phyloP scores from a whole-genome alignment of 2,888 invertebrate genomes.

The Scaptomyza flava region DNA sequence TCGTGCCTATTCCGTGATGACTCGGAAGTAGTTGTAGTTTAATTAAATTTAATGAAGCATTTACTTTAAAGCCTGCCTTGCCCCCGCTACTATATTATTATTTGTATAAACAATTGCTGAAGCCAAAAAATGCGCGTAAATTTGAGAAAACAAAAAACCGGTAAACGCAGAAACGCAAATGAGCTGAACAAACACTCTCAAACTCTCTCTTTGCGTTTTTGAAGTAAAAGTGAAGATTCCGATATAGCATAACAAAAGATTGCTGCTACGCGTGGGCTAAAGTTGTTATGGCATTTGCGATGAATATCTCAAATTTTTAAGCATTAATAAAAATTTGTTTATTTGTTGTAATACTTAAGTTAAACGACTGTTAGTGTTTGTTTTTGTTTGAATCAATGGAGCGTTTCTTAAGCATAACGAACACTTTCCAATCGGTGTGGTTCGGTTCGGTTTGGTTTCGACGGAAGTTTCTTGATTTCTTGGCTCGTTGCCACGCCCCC shows the following conservation, averaged over 20 bases:
- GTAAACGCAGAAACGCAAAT: constrained; percentile 49
- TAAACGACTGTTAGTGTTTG: constrained; percentile 12
- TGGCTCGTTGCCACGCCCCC: constrained; percentile 62
- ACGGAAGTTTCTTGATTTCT: constrained; percentile 44
- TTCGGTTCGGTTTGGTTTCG: background rate
- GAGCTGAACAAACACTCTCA: constrained; percentile 76
- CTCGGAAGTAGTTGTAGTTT: constrained; percentile 72
- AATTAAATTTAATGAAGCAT: constrained; percentile 72
- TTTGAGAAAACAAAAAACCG: constrained; percentile 62
- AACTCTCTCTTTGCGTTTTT: constrained; percentile 81
- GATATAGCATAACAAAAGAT: constrained; percentile 4
- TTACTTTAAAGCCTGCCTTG: constrained; percentile 16
- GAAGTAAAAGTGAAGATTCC: constrained; percentile 80
- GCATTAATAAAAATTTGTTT: constrained; percentile 19
- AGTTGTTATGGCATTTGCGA: constrained; percentile 16
- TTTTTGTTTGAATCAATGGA: constrained; percentile 25
- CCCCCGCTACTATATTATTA: background rate
- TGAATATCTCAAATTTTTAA: constrained; percentile 13
- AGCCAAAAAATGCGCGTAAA: constrained; percentile 52
- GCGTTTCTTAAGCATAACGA: constrained; percentile 40
- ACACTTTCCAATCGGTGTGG: constrained; percentile 73
- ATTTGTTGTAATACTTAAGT: constrained; percentile 12
- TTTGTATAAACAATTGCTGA: background rate
- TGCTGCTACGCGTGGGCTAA: constrained; percentile 38
- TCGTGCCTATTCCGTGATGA: constrained; percentile 49